phyloP scores from a whole-genome alignment of 2,888 invertebrate genomes.

The Clunio marinus region DNA sequence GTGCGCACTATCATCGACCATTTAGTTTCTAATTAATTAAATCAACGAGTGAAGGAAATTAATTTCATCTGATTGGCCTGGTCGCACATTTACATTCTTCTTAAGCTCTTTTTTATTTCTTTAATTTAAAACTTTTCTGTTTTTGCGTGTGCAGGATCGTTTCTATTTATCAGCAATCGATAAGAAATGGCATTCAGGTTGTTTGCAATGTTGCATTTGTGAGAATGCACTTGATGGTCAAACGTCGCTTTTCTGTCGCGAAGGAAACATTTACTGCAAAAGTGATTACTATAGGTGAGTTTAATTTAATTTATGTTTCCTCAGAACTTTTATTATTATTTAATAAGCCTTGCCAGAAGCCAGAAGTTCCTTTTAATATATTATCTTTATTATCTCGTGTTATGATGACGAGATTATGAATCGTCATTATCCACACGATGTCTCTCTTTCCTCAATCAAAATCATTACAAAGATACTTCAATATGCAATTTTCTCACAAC shows the following conservation, averaged over 20 bases:
- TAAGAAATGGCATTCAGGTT: slow-evolving; percentile 88
- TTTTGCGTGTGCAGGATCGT: slow-evolving; percentile 58
- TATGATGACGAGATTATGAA: no score
- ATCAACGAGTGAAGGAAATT: slow-evolving; percentile 30
- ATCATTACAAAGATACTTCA: no score
- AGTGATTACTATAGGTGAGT: slow-evolving; percentile 94
- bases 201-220: slow-evolving; percentile 87
- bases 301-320: slow-evolving; percentile 16
- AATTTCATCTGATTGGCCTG: slow-evolving; percentile 21
- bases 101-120: not conserved
- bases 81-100: not conserved
- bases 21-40: slow-evolving; percentile 36
- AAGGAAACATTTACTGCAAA: slow-evolving; percentile 93
- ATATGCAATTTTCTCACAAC: no score
- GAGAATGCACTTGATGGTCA: slow-evolving; percentile 84
- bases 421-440: no score
- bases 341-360: no score
- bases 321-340: no score
- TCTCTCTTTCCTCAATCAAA: no score
- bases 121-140: no score
- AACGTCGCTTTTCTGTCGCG: slow-evolving; percentile 86
- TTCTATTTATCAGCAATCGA: slow-evolving; percentile 90
- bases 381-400: no score
- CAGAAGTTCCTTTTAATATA: no score
- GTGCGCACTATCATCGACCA: slow-evolving; percentile 22